Evolutionary conservation across 2,888 invertebrate genomes (phyloP).

Genomic region (Leptopilina syphax): DNA sequence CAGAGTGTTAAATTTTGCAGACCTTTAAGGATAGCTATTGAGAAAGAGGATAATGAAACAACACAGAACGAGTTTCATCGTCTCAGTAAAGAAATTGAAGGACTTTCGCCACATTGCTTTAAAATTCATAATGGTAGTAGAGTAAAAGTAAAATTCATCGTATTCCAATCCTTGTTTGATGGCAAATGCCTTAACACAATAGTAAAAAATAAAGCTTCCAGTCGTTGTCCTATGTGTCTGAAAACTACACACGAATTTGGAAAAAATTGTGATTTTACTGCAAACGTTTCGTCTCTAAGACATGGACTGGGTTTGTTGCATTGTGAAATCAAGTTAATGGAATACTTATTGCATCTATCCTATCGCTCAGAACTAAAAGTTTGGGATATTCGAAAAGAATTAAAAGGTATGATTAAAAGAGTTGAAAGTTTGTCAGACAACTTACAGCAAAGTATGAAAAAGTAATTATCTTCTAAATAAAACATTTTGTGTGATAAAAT

Average conservation of each 20-base stretch:
- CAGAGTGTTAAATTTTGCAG: conserved; percentile 2
- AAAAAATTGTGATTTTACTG: background rate
- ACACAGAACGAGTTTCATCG: background rate
- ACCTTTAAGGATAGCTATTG: conserved; percentile 1
- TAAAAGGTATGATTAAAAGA: no score
- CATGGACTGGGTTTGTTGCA: background rate
- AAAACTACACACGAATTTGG: background rate
- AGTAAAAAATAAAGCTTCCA: background rate
- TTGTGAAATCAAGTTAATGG: background rate
- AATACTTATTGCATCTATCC: background rate
- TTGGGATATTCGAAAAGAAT: background rate
- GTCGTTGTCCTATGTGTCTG: no score
- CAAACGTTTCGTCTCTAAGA: background rate
- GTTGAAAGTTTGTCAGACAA: no score
- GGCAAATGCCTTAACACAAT: background rate
- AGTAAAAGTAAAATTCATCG: conserved; percentile 10
- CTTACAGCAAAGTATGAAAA: no score
- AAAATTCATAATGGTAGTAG: background rate
- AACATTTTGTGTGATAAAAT: no score
- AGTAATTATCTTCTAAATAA: no score
- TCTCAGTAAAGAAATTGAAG: conserved; percentile 2
- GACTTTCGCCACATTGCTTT: background rate
- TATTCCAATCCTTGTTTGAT: background rate
- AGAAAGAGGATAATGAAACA: background rate
- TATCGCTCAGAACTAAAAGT: background rate